Base-by-base conservation (phyloP, 2,888 invertebrate genomes). In the Mesorhabditis sp. region DNA sequence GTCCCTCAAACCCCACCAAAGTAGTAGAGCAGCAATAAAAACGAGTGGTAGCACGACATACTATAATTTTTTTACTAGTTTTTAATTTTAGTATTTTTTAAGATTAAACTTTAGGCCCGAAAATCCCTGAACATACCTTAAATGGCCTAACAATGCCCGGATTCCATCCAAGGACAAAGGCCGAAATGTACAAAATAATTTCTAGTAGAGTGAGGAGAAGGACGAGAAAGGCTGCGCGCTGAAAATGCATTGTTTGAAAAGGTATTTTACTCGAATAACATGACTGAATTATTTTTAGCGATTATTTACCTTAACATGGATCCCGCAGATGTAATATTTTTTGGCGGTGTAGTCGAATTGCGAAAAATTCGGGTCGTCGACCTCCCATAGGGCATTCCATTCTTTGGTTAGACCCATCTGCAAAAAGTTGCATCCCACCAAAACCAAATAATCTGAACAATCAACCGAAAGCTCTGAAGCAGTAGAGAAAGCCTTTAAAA, bases 1-100 rank as follows among this genome's bases (percentile, higher is more conserved):
- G n/a, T 50, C 58, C 58, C 58, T 50, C 58, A 50, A 50, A n/a
- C 58, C 58, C 58, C 58, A 50, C 58, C 58, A 50, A 50, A 50
- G 58, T 10, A 50, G 58, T 13, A 50, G 10, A 50, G 58, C 58
- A 10, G 58, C 58, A 13, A 50, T 50, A 10, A 50, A n/a, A 10
- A 50, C 58, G 10, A 50, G n/a, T 10, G 58, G 58, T 10, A 50
- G 10, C 58, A 50, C n/a, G 10, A 50, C 58, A 10, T 13, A 50
- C 58, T 50, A n/a, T 10, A 50, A 50, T 13, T 28, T 28, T 28
- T 28, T 28, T 28, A 28, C 28, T 28, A n/a, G 58, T 50, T 50
- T 10, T 13, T 50, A 50, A n/a, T 50, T 50, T 13, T 50, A 50
- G n/a, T 50, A 50, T 1, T n/a, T 10, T 13, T 10, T 50, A 50